A percentile compares a stretch with the other conserved stretches of the same genome.
phyloP scores from a whole-genome alignment of 2,888 invertebrate species.

The Trichacis sp. region DNA sequence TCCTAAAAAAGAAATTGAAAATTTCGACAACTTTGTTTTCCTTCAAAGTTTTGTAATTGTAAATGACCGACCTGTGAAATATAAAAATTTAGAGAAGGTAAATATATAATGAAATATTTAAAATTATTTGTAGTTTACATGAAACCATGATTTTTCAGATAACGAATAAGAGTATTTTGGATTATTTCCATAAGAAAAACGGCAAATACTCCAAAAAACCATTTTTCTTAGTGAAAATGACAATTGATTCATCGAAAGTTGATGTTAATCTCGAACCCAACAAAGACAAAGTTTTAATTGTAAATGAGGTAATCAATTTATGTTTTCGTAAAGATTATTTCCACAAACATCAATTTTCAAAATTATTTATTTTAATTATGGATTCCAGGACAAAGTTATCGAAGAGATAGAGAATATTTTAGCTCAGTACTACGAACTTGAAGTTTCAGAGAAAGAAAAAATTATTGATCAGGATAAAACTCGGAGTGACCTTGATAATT shows the following conservation, averaged over 20 bases:
- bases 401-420: constrained; percentile 50
- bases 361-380: too few relatives aligned
- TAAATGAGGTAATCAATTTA: constrained; percentile 67
- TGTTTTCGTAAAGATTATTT: constrained; percentile 5
- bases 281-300: constrained; percentile 72
- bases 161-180: constrained; percentile 65
- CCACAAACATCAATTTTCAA: too few relatives aligned
- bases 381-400: constrained; percentile 53
- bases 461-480: constrained; percentile 21
- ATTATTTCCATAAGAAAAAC: constrained; percentile 62
- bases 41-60: constrained; percentile 67
- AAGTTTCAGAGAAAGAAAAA: constrained; percentile 13
- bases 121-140: neutral
- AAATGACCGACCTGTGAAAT: constrained; percentile 71
- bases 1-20: constrained; percentile 58
- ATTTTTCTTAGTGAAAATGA: constrained; percentile 68
- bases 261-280: constrained; percentile 76
- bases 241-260: constrained; percentile 66
- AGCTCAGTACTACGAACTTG: constrained; percentile 55
- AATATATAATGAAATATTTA: neutral
- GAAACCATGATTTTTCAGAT: too few relatives aligned
- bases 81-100: constrained; percentile 73
- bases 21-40: constrained; percentile 48
- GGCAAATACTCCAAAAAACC: constrained; percentile 70
- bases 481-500: constrained; percentile 24